Percentiles rank a stretch among this genome's conserved stretches.
Evolutionary conservation across 2,888 invertebrate genomes (phyloP).

Genomic region (Gymnosoma rotundatum): DNA sequence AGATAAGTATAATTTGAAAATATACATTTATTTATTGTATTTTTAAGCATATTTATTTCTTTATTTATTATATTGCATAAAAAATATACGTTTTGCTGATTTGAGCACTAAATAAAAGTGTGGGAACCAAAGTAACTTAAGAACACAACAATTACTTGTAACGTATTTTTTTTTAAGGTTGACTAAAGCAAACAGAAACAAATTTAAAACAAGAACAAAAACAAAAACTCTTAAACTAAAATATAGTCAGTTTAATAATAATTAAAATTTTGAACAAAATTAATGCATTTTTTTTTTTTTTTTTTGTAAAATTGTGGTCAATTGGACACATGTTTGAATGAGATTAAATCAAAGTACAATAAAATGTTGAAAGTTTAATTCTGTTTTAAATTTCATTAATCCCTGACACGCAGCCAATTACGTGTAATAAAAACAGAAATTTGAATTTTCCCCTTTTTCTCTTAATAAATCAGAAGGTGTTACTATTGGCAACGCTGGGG

Average conservation of each 20-base stretch:
- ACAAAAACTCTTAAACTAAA: not conserved
- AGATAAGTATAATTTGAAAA: not conserved
- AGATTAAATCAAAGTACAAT: slow-evolving; percentile 16
- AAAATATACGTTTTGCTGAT: slow-evolving; percentile 62
- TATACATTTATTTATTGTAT: slow-evolving; percentile 45
- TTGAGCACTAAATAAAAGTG: slow-evolving; percentile 58
- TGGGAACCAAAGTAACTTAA: slow-evolving; percentile 68
- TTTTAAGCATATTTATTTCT: slow-evolving; percentile 53
- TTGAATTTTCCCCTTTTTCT: not conserved
- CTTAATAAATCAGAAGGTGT: not conserved
- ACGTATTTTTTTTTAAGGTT: slow-evolving; percentile 42
- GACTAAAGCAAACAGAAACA: slow-evolving; percentile 33
- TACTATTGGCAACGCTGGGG: slow-evolving; percentile 18
- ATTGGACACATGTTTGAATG: slow-evolving; percentile 37
- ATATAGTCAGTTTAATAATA: not conserved
- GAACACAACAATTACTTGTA: slow-evolving; percentile 60
- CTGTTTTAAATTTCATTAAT: slow-evolving; percentile 46
- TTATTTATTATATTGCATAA: slow-evolving; percentile 55
- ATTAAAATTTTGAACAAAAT: too few relatives aligned
- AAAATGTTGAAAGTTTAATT: slow-evolving; percentile 26
- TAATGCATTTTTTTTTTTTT: too few relatives aligned
- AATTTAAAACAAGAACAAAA: not conserved
- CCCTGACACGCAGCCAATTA: slow-evolving; percentile 73
- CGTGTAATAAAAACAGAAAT: slow-evolving; percentile 39
- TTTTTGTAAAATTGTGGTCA: slow-evolving; percentile 53